Evolutionary conservation across 2,888 invertebrate species (phyloP).

Genomic region (Helleia helle): DNA sequence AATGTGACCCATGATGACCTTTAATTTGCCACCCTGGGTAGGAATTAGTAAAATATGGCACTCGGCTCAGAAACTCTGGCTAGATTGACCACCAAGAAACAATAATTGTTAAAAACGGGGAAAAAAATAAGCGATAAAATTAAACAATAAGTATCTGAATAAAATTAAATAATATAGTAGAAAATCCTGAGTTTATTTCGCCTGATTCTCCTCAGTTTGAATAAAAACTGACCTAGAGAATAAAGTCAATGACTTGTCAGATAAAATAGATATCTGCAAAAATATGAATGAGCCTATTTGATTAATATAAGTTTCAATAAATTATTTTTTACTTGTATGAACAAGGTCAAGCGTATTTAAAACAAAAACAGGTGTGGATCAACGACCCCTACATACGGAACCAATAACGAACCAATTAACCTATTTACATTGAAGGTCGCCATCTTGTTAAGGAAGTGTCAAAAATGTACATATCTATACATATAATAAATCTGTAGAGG

Average conservation of each 20-base stretch:
- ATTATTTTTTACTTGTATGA: neutral
- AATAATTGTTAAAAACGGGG: too few species aligned
- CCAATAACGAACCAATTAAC: neutral
- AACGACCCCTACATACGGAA: neutral
- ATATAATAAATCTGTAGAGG: too few species aligned
- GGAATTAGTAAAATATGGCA: too few species aligned
- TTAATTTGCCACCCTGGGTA: too few species aligned
- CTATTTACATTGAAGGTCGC: neutral
- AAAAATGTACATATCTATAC: neutral
- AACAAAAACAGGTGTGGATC: neutral
- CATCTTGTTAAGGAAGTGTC: neutral
- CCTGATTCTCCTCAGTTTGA: neutral
- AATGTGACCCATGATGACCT: too few species aligned
- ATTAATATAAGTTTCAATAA: neutral
- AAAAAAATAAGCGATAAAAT: too few species aligned
- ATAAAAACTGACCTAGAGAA: neutral
- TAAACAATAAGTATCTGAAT: too few species aligned
- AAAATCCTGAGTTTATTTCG: too few species aligned
- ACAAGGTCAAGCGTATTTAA: neutral
- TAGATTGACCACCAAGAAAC: too few species aligned
- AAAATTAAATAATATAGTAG: too few species aligned
- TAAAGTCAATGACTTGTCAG: neutral
- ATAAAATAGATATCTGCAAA: neutral
- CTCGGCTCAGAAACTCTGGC: too few species aligned
- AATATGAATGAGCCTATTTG: too few species aligned